Evolutionary conservation across 2,113 vertebrate species (phyloP), one percentile per base, ranked within the genome.

Genomic region (Chunga burmeisteri): DNA sequence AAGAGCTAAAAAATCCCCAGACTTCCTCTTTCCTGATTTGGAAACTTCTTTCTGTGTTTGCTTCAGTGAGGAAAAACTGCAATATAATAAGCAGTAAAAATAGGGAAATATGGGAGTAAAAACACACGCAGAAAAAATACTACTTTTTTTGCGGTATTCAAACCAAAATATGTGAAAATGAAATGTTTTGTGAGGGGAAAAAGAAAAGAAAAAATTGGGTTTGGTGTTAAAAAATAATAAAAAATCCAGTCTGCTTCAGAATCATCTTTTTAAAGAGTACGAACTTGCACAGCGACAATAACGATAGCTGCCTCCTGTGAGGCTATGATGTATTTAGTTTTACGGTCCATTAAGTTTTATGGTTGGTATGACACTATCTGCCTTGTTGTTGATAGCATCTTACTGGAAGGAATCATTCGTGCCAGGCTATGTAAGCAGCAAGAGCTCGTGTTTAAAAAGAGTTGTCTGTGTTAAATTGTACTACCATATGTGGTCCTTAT

Each of bases 401-500:
- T 10, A 2, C 44, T 56, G 86, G 32, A 10, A 59, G 93, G 20
- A 49, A 6, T 2, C 40, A 23, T 27, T 67, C 3, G 0, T 42
- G 61, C 74, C 71, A 18, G 44, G 50, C 93, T 75, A 1, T 10
- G 1, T 13, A 3, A 81, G 38, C 88, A 62, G 32, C 32, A 30
- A 53, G 66, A 34, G 52, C n/a, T 50, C 0, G 0, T 30, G 16
- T 14, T 68, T 74, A 3, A 46, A 58, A 4, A 13, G 21, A 27
- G 12, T 15, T n/a, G 47, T 6, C 61, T 52, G 59, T 4, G 30
- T 36, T 55, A 23, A 5, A 7, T 77, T 63, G 77, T 34, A 9
- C 71, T 13, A 0, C 7, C 11, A 1, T 32, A 2, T 2, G 25
- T 20, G 22, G 5, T 38, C 6, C 15, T 7, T 10, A 2, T 34